phyloP scores from a whole-genome alignment of 2,888 invertebrate genomes.

The Macroteleia sp. region DNA sequence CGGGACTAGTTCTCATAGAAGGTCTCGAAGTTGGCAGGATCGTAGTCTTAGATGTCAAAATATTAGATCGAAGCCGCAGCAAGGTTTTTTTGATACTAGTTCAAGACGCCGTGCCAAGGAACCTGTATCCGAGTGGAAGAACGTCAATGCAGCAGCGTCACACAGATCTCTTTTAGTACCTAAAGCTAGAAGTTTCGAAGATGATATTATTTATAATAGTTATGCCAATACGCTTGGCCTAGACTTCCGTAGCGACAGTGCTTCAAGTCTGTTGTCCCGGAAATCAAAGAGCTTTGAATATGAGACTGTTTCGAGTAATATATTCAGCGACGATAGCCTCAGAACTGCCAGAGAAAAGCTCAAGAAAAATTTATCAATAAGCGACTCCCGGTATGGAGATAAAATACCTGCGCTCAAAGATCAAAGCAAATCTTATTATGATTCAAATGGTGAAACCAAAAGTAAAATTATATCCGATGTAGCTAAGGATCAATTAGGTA shows the following conservation, averaged over 20 bases:
- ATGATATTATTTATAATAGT: slow-evolving; percentile 72
- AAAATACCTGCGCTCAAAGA: slow-evolving; percentile 80
- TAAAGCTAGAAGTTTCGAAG: slow-evolving; percentile 80
- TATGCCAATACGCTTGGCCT: slow-evolving; percentile 42
- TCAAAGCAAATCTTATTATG: slow-evolving; percentile 81
- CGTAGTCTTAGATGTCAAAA: slow-evolving; percentile 63
- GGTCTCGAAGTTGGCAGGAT: slow-evolving; percentile 73
- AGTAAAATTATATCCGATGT: slow-evolving; percentile 60
- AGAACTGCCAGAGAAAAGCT: slow-evolving; percentile 80
- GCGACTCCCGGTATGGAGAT: slow-evolving; percentile 80
- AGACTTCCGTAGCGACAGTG: slow-evolving; percentile 29
- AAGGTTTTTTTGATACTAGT: slow-evolving; percentile 64
- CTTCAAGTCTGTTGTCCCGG: slow-evolving; percentile 64
- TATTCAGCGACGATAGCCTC: slow-evolving; percentile 83
- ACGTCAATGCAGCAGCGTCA: slow-evolving; percentile 48
- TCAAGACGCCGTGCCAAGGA: slow-evolving; percentile 59
- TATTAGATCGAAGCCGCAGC: slow-evolving; percentile 47
- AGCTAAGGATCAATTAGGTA: slow-evolving; percentile 56
- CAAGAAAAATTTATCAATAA: slow-evolving; percentile 79
- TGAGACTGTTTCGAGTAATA: slow-evolving; percentile 79
- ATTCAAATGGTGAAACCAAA: slow-evolving; percentile 75
- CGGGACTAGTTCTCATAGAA: slow-evolving; percentile 53
- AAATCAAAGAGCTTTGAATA: slow-evolving; percentile 81
- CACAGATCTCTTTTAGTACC: slow-evolving; percentile 73
- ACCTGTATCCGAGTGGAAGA: slow-evolving; percentile 32